These are phyloP conservation scores for Elysia chlorotica DNA, from an alignment of 1,140 invertebrate genomes.

Conservation along the genomic window DNA sequence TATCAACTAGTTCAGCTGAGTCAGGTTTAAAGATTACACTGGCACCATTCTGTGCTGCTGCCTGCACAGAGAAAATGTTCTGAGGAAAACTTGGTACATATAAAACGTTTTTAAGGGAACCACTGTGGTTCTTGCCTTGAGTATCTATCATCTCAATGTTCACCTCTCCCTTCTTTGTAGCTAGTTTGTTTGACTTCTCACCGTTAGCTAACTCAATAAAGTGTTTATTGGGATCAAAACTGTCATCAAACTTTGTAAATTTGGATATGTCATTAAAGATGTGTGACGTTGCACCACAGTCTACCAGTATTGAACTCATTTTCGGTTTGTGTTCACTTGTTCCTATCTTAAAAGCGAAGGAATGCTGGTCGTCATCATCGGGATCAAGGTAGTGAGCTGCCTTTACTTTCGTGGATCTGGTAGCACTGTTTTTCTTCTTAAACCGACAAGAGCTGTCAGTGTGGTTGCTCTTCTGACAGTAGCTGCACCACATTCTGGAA, in stretches of 20 bases:
- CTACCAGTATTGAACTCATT: constrained; percentile 17
- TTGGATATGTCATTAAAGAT: constrained; percentile 21
- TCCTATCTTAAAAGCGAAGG: background rate
- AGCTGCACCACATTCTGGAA: no score
- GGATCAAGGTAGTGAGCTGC: no score
- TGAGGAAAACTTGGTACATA: constrained; percentile 25
- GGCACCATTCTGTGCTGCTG: constrained; percentile 18
- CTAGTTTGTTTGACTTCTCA: background rate
- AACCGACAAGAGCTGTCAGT: background rate
- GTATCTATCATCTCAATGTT: constrained; percentile 10
- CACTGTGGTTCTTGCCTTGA: constrained; percentile 1
- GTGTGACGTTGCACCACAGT: constrained; percentile 26
- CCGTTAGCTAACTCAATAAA: background rate
- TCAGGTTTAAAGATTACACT: background rate
- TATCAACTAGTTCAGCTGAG: background rate
- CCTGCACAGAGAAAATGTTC: constrained; percentile 25
- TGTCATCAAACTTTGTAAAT: constrained; percentile 11
- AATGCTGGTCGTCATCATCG: background rate
- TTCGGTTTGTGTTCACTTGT: background rate
- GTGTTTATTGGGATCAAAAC: background rate
- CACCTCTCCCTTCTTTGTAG: constrained; percentile 16
- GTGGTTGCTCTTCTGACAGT: constrained; percentile 4
- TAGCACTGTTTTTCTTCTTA: background rate
- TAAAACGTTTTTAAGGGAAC: constrained; percentile 17
- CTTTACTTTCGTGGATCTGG: background rate